Evolutionary conservation across 2,113 vertebrate species (phyloP).

Genomic region (Urocolius indicus): DNA sequence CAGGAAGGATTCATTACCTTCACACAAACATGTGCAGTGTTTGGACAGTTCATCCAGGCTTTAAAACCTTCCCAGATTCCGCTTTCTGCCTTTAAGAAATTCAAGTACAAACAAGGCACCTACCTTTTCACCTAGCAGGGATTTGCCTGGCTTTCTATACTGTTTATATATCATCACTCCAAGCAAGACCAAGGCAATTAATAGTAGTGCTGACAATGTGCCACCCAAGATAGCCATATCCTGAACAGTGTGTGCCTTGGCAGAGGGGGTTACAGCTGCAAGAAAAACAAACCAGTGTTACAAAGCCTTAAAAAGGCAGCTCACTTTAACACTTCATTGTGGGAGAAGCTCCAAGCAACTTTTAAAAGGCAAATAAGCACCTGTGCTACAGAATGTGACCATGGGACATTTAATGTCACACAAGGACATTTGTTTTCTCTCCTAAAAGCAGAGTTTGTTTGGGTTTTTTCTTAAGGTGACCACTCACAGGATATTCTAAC

Average conservation of each 20-base stretch:
- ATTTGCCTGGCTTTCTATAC: neutral
- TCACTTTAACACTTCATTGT: neutral
- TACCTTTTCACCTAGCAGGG: neutral
- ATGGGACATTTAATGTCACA: neutral
- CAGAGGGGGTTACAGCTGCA: neutral
- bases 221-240: conserved; percentile 86
- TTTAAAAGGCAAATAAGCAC: neutral
- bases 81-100: neutral
- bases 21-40: neutral
- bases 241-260: conserved; percentile 23
- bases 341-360: neutral
- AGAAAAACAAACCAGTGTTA: neutral
- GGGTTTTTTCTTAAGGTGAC: neutral
- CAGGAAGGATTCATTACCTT: neutral
- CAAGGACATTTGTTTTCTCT: neutral
- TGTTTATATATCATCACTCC: conserved; percentile 71
- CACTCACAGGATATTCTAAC: neutral
- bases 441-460: neutral
- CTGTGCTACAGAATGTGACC: neutral
- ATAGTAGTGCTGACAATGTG: conserved; percentile 79
- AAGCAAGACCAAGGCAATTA: conserved; percentile 80
- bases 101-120: neutral
- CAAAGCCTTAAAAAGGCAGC: neutral
- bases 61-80: neutral
- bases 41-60: neutral